A percentile compares a stretch with the other conserved stretches of the same genome.
Evolutionary conservation across 2,888 invertebrate genomes (phyloP).

Genomic region (Paralinhomoeus sp.): DNA sequence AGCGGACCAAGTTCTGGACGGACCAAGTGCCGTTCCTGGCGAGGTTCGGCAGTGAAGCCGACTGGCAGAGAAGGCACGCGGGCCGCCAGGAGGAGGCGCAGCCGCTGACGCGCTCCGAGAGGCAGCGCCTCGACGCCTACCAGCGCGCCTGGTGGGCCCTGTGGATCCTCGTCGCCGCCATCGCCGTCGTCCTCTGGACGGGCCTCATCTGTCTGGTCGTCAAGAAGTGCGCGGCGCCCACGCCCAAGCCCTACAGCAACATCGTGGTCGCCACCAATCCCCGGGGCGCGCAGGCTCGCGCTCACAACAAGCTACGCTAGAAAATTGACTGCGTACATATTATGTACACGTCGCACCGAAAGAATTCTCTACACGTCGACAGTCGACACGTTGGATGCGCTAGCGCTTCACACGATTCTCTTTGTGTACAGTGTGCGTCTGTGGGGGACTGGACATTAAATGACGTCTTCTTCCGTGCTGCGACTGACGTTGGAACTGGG

Average conservation of each 20-base stretch:
- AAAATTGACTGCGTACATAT: too few relatives aligned
- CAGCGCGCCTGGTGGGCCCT: slow-evolving; percentile 21
- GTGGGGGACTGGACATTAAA: too few relatives aligned
- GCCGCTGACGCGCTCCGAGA: slow-evolving; percentile 2
- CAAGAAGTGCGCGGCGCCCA: slow-evolving; percentile 8
- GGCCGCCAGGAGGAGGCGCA: too few relatives aligned
- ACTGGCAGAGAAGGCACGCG: background rate
- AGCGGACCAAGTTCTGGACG: slow-evolving; percentile 22
- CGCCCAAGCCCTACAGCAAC: background rate
- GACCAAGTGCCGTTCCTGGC: slow-evolving; percentile 5
- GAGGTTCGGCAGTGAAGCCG: background rate
- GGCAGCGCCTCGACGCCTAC: slow-evolving; percentile 15
- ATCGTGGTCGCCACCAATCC: background rate
- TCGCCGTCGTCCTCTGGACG: slow-evolving; percentile 18
- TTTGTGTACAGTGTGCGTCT: too few relatives aligned
- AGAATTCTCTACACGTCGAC: too few relatives aligned
- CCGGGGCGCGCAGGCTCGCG: too few relatives aligned
- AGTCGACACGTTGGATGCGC: too few relatives aligned
- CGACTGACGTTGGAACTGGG: too few relatives aligned
- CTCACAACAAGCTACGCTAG: too few relatives aligned
- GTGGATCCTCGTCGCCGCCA: slow-evolving; percentile 20
- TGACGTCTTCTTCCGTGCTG: too few relatives aligned
- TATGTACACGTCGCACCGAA: too few relatives aligned
- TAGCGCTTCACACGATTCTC: too few relatives aligned
- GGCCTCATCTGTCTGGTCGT: slow-evolving; percentile 15